These are phyloP conservation scores for Fragum whitleyi DNA, from an alignment of 2,888 invertebrate genomes.

Conservation along the genomic window DNA sequence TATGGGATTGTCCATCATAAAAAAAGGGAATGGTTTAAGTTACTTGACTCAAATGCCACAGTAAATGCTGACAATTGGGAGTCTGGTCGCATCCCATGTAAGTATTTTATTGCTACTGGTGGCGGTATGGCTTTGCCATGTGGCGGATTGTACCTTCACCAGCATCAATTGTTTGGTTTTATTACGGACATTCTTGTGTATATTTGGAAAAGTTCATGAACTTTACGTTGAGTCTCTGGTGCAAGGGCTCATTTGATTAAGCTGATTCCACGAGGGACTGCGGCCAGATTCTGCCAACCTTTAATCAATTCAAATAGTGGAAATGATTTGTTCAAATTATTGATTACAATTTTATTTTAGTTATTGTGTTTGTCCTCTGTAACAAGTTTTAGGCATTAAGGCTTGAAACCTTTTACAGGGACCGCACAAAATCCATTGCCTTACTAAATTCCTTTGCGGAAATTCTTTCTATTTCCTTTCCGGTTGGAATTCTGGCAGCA, in stretches of 20 bases:
- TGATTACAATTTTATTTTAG: too few species aligned
- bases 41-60: background rate
- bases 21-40: background rate
- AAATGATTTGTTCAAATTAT: too few species aligned
- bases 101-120: background rate
- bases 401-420: too few species aligned
- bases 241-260: background rate
- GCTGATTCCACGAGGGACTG: background rate
- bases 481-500: too few species aligned
- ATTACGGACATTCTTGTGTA: background rate
- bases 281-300: background rate
- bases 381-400: too few species aligned
- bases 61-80: background rate
- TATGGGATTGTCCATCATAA: slow-evolving; percentile 7
- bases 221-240: background rate
- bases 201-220: too few species aligned
- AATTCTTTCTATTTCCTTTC: too few species aligned
- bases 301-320: background rate
- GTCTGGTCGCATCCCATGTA: background rate
- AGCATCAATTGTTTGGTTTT: background rate
- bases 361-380: too few species aligned
- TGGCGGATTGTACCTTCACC: slow-evolving; percentile 8
- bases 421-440: too few species aligned
- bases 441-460: too few species aligned
- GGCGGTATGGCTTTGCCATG: slow-evolving; percentile 18